Evolutionary conservation across 2,888 invertebrate species (phyloP).

Genomic region (Dexiosoma caninum): DNA sequence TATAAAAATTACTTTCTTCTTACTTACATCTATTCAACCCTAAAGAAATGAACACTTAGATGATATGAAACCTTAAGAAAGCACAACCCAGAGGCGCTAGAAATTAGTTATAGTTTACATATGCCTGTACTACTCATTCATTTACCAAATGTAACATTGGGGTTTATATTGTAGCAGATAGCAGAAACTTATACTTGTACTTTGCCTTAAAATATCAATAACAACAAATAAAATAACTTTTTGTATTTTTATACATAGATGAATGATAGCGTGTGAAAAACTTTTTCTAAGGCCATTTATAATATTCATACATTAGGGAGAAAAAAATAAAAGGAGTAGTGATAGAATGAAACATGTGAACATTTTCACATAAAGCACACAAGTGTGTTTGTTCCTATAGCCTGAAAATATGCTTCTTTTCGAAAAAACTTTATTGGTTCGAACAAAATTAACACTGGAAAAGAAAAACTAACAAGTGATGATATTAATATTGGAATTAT

Average conservation of each 20-base stretch:
- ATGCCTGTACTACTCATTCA: not conserved
- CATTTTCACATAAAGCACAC: slow-evolving; percentile 48
- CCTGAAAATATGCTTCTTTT: slow-evolving; percentile 33
- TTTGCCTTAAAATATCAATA: slow-evolving; percentile 32
- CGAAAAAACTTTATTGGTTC: too few relatives aligned
- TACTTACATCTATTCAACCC: not conserved
- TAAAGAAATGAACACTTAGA: not conserved
- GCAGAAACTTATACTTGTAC: slow-evolving; percentile 5
- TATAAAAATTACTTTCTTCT: slow-evolving; percentile 40
- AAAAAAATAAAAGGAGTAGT: slow-evolving; percentile 4
- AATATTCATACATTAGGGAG: not conserved
- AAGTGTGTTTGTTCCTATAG: slow-evolving; percentile 15
- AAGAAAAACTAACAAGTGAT: too few relatives aligned
- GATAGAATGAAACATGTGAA: slow-evolving; percentile 46
- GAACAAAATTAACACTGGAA: too few relatives aligned
- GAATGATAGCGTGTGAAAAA: slow-evolving; percentile 62
- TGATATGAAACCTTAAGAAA: not conserved
- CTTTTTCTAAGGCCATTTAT: slow-evolving; percentile 52
- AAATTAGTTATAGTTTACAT: slow-evolving; percentile 16
- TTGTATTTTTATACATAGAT: slow-evolving; percentile 26
- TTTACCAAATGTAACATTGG: not conserved
- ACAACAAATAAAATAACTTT: slow-evolving; percentile 21
- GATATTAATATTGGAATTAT: too few relatives aligned
- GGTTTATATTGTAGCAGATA: not conserved
- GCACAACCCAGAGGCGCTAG: slow-evolving; percentile 40